Base-by-base conservation (phyloP, 2,113 vertebrate genomes). In the Microtus pennsylvanicus region DNA sequence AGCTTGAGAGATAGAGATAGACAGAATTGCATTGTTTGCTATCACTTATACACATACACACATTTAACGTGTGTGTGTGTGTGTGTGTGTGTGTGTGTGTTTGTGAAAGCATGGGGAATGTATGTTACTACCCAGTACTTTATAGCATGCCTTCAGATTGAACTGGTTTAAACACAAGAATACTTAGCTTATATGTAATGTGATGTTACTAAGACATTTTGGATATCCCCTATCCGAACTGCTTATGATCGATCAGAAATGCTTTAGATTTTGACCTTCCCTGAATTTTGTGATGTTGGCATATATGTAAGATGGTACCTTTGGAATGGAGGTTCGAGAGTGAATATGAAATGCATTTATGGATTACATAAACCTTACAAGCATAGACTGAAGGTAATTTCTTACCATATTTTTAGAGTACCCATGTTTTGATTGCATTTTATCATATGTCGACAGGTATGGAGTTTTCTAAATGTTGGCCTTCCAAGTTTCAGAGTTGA, bases 131-230 rank as follows among this genome's bases (percentile, higher is more conserved):
- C 5, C 77, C 47, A 80, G n/a, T n/a, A 74, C 2, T 74, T 70
- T 70, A 65, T 63, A 81, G 14, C 67, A n/a, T 85, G 1, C 45
- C 14, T 94, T 30, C n/a, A 35, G 70, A 13, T 80, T 87, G 24
- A 93, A 76, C 58, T 70, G 52, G 96, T 55, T 86, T 52, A 92
- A 93, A 63, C 26, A 58, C 24, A 82, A 1, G 83, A 70, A 52
- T 61, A 75, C 47, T 89, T 26, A 17, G 77, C 26, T 85, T 30
- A 42, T 33, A 52, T n/a, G 85, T 7, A 35, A 74, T 52, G 6
- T 82, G 47, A 38, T 63, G 8, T 82, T 22, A 55, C 17, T 91
- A 38, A 61, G 35, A 61, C 55, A 61, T 45, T 42, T 82, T 82
- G 12, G 35, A 61, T 82, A 61, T 58, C 22, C 35, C 6, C 61